phyloP scores from a whole-genome alignment of 2,113 vertebrate species.

The Cyanocitta stelleri region DNA sequence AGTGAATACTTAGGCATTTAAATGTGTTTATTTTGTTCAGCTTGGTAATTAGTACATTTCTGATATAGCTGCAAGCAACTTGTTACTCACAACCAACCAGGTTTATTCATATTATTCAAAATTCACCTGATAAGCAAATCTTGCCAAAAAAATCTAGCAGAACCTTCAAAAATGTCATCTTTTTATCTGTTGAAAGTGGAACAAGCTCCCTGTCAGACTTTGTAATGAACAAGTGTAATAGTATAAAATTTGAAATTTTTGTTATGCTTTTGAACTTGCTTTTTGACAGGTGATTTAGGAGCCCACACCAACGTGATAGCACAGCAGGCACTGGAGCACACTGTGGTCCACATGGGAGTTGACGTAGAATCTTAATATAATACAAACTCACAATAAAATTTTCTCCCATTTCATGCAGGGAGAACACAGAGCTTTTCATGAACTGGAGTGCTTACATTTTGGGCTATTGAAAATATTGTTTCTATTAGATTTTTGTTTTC shows the following conservation, averaged over 20 bases:
- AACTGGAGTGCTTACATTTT: background rate
- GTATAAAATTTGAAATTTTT: background rate
- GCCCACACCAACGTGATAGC: rapidly evolving
- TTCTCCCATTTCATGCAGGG: background rate
- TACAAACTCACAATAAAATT: background rate
- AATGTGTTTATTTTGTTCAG: background rate
- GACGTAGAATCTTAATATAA: background rate
- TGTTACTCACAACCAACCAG: background rate
- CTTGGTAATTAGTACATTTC: background rate
- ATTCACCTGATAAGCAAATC: background rate
- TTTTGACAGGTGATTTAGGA: background rate
- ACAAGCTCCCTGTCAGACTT: background rate
- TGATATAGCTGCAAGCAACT: background rate
- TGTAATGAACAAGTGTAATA: background rate
- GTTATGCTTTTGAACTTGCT: background rate
- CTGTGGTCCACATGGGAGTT: background rate
- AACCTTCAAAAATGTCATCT: background rate
- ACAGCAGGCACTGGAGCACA: background rate
- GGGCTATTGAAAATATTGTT: background rate
- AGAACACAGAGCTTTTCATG: background rate
- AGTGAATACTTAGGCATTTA: background rate
- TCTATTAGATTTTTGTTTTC: background rate
- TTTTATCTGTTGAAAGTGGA: background rate
- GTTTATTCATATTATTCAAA: background rate
- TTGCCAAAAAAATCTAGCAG: background rate